A percentile compares a stretch with the other conserved stretches of the same genome.
phyloP scores from a whole-genome alignment of 2,797 vertebrate genomes.

The Myotis planiceps region DNA sequence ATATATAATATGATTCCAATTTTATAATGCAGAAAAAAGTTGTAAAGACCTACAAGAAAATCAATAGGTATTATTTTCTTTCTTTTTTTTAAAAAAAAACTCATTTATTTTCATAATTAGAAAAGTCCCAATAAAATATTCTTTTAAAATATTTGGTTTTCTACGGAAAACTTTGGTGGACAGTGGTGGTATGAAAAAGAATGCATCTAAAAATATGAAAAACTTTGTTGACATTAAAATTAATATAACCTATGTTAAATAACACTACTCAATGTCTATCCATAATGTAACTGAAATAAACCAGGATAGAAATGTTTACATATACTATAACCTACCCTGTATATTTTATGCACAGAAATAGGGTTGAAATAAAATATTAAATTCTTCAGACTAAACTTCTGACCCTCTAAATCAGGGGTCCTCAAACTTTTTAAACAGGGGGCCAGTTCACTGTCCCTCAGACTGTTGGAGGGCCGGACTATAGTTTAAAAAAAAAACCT shows the following conservation, averaged over 20 bases:
- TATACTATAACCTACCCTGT: neutral
- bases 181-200: neutral
- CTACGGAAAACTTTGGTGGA: neutral
- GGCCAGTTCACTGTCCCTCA: too few species aligned
- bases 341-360: neutral
- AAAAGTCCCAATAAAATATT: neutral
- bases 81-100: neutral
- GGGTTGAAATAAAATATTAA: constrained; percentile 16
- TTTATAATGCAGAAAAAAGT: neutral
- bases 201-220: neutral
- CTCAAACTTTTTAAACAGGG: too few species aligned
- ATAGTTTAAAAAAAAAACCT: too few species aligned
- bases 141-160: constrained; percentile 30
- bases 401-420: too few species aligned
- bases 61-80: neutral
- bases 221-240: neutral
- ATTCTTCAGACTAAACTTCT: neutral
- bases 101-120: constrained; percentile 2
- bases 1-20: neutral
- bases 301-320: neutral
- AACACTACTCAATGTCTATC: neutral
- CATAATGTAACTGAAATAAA: neutral
- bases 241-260: neutral
- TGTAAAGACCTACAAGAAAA: neutral
- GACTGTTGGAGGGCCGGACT: too few species aligned